Conservation (phyloP, 2,888 invertebrate genomes). For the Griposia aprilina region DNA sequence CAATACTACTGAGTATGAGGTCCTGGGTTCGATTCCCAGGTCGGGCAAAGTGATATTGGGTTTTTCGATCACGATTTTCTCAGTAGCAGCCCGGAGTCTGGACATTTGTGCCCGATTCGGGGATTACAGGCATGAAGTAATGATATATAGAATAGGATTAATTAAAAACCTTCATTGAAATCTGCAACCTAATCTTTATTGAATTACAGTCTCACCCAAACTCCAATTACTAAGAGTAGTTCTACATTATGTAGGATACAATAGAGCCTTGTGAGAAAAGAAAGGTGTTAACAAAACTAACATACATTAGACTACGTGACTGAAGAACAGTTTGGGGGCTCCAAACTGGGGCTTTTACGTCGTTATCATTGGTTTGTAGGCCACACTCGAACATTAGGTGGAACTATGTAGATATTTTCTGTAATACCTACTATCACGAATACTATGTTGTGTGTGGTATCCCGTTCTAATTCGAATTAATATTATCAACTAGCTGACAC, state of each 20-base stretch:
- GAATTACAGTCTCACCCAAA: constrained; percentile 9
- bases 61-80: no score
- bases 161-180: neutral
- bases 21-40: no score
- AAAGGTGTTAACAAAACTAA: constrained; percentile 47
- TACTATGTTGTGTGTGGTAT: neutral
- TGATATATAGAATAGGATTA: no score
- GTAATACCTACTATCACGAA: neutral
- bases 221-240: constrained; percentile 19
- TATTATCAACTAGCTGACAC: no score
- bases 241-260: constrained; percentile 11
- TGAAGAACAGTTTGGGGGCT: constrained; percentile 32
- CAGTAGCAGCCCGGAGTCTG: no score
- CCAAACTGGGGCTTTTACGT: constrained; percentile 37
- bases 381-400: constrained; percentile 17
- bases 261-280: constrained; percentile 29
- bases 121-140: no score
- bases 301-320: constrained; percentile 52
- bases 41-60: no score
- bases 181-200: constrained; percentile 10
- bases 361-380: constrained; percentile 52
- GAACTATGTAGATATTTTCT: constrained; percentile 14
- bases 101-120: no score
- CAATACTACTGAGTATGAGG: no score
- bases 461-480: neutral